phyloP scores from a whole-genome alignment of 2,888 invertebrate genomes.

The Malacosoma neustria region DNA sequence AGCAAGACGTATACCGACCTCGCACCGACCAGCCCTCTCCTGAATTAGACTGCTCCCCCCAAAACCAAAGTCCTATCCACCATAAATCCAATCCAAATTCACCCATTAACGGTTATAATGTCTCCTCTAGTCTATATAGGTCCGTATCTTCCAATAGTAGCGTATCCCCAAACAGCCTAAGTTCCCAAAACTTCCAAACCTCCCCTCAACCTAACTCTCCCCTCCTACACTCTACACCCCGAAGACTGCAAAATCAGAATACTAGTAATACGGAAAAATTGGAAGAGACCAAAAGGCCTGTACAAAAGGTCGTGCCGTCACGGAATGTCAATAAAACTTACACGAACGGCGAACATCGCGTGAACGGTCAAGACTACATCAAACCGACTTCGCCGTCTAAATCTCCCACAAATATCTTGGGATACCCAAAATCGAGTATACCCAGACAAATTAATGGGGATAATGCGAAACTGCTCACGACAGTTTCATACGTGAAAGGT shows the following conservation, averaged over 20 bases:
- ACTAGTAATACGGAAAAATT: slow-evolving; percentile 49
- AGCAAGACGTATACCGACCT: slow-evolving; percentile 85
- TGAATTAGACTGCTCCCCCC: slow-evolving; percentile 68
- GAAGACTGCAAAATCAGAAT: slow-evolving; percentile 57
- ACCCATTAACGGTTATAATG: slow-evolving; percentile 71
- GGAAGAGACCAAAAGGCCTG: slow-evolving; percentile 78
- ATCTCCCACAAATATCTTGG: slow-evolving; percentile 73
- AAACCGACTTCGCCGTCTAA: slow-evolving; percentile 81
- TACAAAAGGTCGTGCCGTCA: slow-evolving; percentile 88
- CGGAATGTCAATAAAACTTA: slow-evolving; percentile 75
- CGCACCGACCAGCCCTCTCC: slow-evolving; percentile 76
- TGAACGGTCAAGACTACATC: slow-evolving; percentile 64
- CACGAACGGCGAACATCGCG: slow-evolving; percentile 56
- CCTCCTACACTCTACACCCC: slow-evolving; percentile 61
- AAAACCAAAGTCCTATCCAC: slow-evolving; percentile 67
- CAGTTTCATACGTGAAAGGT: slow-evolving; percentile 76
- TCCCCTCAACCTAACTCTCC: slow-evolving; percentile 59
- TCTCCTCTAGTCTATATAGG: slow-evolving; percentile 67
- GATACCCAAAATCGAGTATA: slow-evolving; percentile 63
- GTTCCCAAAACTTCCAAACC: no score
- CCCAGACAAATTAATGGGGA: slow-evolving; percentile 52
- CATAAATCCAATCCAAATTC: slow-evolving; percentile 60
- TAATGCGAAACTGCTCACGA: slow-evolving; percentile 69
- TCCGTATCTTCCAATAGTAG: slow-evolving; percentile 46
- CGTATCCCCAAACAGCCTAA: slow-evolving; percentile 31